These are phyloP conservation scores for Tapirus indicus DNA, from an alignment of 2,797 vertebrate species.

Conservation along the genomic window DNA sequence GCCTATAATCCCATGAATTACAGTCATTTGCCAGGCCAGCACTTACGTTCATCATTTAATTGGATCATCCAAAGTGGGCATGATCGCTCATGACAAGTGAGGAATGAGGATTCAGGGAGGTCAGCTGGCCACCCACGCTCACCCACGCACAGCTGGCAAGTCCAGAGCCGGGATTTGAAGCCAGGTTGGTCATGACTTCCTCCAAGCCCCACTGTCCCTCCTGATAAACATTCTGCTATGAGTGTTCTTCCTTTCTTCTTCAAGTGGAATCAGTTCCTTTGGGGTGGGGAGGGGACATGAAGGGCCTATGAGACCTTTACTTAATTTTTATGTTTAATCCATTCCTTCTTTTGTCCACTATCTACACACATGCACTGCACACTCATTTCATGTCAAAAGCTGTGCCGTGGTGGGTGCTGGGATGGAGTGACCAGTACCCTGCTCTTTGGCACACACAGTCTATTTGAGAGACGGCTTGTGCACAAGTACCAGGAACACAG, in stretches of 20 bases:
- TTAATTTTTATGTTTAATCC: not conserved
- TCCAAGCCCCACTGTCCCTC: too few species aligned
- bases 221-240: not conserved
- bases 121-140: not conserved
- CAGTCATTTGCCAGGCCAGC: not conserved
- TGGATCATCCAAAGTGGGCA: not conserved
- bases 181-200: not conserved
- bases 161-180: not conserved
- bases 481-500: not conserved
- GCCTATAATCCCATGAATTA: not conserved
- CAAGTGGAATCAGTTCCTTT: not conserved
- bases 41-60: not conserved
- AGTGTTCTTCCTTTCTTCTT: constrained; percentile 22
- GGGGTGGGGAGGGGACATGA: accelerated
- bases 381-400: accelerated
- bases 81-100: accelerated
- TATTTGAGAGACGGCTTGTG: not conserved
- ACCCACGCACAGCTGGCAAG: accelerated
- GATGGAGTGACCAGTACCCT: too few species aligned
- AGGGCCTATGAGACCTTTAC: not conserved
- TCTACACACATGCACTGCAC: accelerated
- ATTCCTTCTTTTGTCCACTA: not conserved
- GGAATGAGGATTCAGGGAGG: accelerated
- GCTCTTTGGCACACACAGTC: not conserved
- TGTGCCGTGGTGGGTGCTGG: too few species aligned